Evolutionary conservation across 2,888 invertebrate species (phyloP).

Genomic region (Coenonympha glycerion): DNA sequence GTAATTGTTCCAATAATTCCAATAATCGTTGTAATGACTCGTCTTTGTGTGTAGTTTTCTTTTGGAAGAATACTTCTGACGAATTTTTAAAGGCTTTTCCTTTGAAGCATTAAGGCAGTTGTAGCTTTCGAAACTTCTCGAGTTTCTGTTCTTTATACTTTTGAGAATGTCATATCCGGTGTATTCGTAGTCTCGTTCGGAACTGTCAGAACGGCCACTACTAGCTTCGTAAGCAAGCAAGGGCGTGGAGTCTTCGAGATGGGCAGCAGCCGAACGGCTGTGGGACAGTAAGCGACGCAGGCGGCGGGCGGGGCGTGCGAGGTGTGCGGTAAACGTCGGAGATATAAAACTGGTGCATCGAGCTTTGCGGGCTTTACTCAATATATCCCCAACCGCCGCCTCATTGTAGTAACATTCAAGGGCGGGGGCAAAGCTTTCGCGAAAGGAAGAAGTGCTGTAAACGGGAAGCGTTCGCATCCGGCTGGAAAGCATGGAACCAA

Average conservation of each 20-base stretch:
- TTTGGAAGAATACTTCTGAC: constrained; percentile 12
- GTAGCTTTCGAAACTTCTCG: background rate
- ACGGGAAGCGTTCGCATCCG: constrained; percentile 51
- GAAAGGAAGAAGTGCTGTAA: constrained; percentile 56
- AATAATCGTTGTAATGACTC: background rate
- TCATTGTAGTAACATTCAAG: constrained; percentile 33
- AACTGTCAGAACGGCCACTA: constrained; percentile 55
- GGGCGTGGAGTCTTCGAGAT: constrained; percentile 40
- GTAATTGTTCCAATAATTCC: background rate
- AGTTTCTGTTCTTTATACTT: background rate
- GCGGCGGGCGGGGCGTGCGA: constrained; percentile 42
- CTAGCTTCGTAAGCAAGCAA: constrained; percentile 50
- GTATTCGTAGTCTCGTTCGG: constrained; percentile 28
- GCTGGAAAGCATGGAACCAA: constrained; percentile 48
- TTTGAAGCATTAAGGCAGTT: background rate
- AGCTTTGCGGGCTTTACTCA: background rate
- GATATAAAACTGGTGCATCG: background rate
- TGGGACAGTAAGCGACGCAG: constrained; percentile 47
- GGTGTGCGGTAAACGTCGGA: constrained; percentile 29
- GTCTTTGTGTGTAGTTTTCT: constrained; percentile 13
- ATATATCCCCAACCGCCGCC: constrained; percentile 13
- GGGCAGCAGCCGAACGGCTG: constrained; percentile 54
- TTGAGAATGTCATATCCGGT: background rate
- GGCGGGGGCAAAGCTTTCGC: constrained; percentile 55
- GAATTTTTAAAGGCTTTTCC: constrained; percentile 9